A percentile compares a stretch with the other conserved stretches of the same genome.
These are phyloP conservation scores for Cryptocephalus primarius DNA, from an alignment of 2,888 invertebrate species.

Conservation along the genomic window DNA sequence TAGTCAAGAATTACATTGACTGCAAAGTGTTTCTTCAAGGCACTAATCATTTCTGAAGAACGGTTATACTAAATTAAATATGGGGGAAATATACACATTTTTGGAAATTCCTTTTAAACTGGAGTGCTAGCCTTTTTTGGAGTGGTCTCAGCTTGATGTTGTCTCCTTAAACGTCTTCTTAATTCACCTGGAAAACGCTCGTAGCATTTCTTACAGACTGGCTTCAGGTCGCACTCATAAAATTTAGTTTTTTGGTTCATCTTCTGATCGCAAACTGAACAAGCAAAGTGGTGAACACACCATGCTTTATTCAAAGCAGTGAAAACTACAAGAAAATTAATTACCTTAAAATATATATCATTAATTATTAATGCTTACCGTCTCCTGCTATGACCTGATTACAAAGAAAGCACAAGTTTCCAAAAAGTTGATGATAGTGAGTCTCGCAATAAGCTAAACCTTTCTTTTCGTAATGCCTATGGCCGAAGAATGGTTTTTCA, in stretches of 20 bases:
- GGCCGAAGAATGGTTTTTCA: slow-evolving; percentile 98
- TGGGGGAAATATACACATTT: too few relatives aligned
- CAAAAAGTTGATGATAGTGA: slow-evolving; percentile 97
- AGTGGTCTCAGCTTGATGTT: slow-evolving; percentile 54
- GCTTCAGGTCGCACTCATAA: slow-evolving; percentile 97
- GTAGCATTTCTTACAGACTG: slow-evolving; percentile 97
- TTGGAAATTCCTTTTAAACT: slow-evolving; percentile 3
- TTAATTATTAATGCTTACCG: slow-evolving; percentile 49
- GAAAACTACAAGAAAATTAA: slow-evolving; percentile 58
- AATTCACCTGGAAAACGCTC: slow-evolving; percentile 93
- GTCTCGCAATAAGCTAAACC: slow-evolving; percentile 98
- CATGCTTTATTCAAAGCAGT: slow-evolving; percentile 97
- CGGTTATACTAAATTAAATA: too few relatives aligned
- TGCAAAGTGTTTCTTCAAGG: neutral
- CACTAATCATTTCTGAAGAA: too few relatives aligned
- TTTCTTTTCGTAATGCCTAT: slow-evolving; percentile 97
- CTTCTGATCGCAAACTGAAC: slow-evolving; percentile 92
- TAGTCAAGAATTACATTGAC: slow-evolving; percentile 1
- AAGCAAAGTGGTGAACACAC: slow-evolving; percentile 98
- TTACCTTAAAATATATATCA: neutral
- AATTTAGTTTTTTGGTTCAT: slow-evolving; percentile 96
- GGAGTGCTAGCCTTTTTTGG: slow-evolving; percentile 18
- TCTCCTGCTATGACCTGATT: slow-evolving; percentile 97
- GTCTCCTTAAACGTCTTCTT: slow-evolving; percentile 80
- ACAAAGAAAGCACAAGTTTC: slow-evolving; percentile 97